Base-by-base conservation (phyloP, 2,888 invertebrate species). In the Phengaris arion region DNA sequence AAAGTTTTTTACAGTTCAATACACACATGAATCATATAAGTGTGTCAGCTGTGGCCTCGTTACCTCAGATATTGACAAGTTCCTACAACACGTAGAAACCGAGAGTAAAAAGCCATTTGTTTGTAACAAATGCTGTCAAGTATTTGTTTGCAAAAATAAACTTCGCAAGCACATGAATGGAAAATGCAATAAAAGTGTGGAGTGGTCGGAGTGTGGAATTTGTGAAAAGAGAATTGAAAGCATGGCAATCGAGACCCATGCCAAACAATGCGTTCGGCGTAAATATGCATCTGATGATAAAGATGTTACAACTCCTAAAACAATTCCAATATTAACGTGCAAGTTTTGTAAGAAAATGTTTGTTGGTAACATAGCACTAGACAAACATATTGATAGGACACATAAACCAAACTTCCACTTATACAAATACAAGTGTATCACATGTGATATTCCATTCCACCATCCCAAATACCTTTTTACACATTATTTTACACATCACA, bases 381-480 rank as follows among this genome's bases (percentile, higher is more conserved):
- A 85, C 0, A 91, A 88, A 77, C 93, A 93, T 75, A 81, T 92
- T 0, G 79, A 85, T 12, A 76, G 88, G 12, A 72, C 82, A 0
- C 93, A 93, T 13, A 81, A 81, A 64, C 76, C 78, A 0, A 80
- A 85, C 0, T 77, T 86, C 0, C 87, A 87, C 51, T 77, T 89
- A 0, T 93, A 91, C 77, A 93, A 91, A 82, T 93, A 93, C 74
- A 77, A 79, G 6, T 93, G 93, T 54, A 77, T 83, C 0, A 81
- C 86, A 13, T 93, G 93, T 13, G 79, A 86, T 0, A 78, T 77
- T 0, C 79, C 85, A 0, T 93, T 85, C 46, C 87, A 87, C 68
- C 93, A 93, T 79, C 93, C 93, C 0, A 86, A 89, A 74, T 83
- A 84, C 6, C 75, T 93, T 1, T 92, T 93, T 22, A 86, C 81